Evolutionary conservation across 2,888 invertebrate species (phyloP), one percentile per base, ranked within the genome.

Genomic region (Orthosia gothica): DNA sequence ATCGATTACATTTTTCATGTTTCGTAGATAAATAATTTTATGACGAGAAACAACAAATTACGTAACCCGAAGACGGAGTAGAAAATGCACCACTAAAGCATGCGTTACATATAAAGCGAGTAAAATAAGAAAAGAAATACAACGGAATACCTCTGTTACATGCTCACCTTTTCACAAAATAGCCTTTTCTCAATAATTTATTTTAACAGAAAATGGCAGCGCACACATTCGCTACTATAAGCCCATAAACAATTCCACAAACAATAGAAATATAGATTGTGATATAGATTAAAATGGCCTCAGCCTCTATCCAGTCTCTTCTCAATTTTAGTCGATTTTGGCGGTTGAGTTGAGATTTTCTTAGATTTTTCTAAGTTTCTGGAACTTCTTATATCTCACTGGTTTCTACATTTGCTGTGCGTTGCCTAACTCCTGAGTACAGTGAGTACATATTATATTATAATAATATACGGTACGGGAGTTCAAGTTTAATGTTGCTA

Each of bases 31-130:
- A 93, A 92, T 92, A 91, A 89, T 91, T 93, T 81, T 92, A 92
- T 93, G 94, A 93, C 92, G 94, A 93, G 89, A 91, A 93, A 93
- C 92, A 95, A 95, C 92, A 94, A 95, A 96, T 96, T 96, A 96
- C 96, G 96, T 96, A 96, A 96, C 94, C 90, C 93, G 91, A 90
- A 90, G 88, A 90, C 92, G 69, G 76, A 82, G 88, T 87, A 89
- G 85, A 89, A 89, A 87, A 82, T 88, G 83, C 87, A 85, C 89
- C 86, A 83, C 86, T 78, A 91, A 87, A 86, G 86, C 91, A 93
- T 93, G 93, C 92, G 90, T 90, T 87, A 91, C 83, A 78, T 79
- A 87, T 84, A 85, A 92, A 92, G 90, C 89, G 76, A 87, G 86
- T 83, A 83, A 89, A 85, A 81, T 79, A 86, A 82, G 76, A 68